Evolutionary conservation across 2,888 invertebrate species (phyloP).

Genomic region (Lutraria lutraria): DNA sequence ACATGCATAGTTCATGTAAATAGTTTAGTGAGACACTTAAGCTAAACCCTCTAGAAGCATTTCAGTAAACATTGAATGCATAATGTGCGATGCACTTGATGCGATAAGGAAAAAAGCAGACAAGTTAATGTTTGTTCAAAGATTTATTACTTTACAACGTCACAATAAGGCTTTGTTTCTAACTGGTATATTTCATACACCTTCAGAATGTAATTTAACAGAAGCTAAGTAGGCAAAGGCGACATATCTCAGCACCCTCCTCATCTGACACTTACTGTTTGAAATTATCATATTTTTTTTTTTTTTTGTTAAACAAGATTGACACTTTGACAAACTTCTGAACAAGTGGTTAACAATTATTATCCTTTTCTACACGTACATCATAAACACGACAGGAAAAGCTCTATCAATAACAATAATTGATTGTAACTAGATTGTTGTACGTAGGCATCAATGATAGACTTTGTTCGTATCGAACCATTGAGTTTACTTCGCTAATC

Average conservation of each 20-base stretch:
- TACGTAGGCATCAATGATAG: background rate
- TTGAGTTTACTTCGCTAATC: no score
- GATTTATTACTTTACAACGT: background rate
- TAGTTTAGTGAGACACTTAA: no score
- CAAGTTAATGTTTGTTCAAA: background rate
- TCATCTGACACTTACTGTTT: slow-evolving; percentile 30
- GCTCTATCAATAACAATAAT: background rate
- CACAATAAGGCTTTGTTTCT: background rate
- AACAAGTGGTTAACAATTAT: slow-evolving; percentile 30
- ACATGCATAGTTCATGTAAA: no score
- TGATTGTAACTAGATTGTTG: background rate
- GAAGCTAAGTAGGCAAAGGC: slow-evolving; percentile 30
- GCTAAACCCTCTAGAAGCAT: no score
- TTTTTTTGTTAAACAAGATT: slow-evolving; percentile 41
- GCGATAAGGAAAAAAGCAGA: background rate
- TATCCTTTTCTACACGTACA: slow-evolving; percentile 6
- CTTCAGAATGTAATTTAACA: background rate
- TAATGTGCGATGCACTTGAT: background rate
- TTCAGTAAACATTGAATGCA: background rate
- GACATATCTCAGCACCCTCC: slow-evolving; percentile 2
- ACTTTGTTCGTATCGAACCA: no score
- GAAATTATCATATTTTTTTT: slow-evolving; percentile 37
- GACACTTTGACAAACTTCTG: slow-evolving; percentile 34
- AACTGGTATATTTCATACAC: background rate
- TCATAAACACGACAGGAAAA: background rate